Percentiles rank a stretch among this genome's conserved stretches.
Evolutionary conservation across 1,140 invertebrate species (phyloP).

Genomic region (Zaprionus camerounensis): DNA sequence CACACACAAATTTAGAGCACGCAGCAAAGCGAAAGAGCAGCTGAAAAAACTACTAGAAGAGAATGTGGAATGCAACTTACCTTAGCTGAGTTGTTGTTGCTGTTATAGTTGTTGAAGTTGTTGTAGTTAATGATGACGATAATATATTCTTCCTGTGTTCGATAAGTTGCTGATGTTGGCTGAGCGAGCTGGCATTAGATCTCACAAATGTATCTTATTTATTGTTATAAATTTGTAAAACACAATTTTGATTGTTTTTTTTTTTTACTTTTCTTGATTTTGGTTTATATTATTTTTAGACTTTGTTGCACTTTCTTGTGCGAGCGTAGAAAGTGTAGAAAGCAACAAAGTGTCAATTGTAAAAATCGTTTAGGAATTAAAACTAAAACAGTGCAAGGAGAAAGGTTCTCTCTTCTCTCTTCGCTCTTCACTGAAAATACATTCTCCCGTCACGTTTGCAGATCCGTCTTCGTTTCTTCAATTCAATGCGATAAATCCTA

Average conservation of each 20-base stretch:
- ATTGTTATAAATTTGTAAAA: slow-evolving; percentile 50
- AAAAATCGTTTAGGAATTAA: slow-evolving; percentile 17
- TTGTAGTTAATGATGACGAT: slow-evolving; percentile 19
- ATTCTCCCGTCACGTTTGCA: slow-evolving; percentile 22
- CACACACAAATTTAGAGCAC: slow-evolving; percentile 39
- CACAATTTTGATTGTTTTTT: slow-evolving; percentile 25
- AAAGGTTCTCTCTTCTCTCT: slow-evolving; percentile 2
- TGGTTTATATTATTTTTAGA: neutral
- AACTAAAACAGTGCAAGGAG: neutral
- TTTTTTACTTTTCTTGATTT: too few relatives aligned
- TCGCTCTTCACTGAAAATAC: slow-evolving; percentile 23
- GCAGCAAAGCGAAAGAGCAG: slow-evolving; percentile 5
- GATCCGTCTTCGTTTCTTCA: slow-evolving; percentile 18
- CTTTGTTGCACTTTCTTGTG: slow-evolving; percentile 43
- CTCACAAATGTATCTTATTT: slow-evolving; percentile 21
- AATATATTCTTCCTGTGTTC: slow-evolving; percentile 5
- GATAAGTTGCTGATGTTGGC: slow-evolving; percentile 1
- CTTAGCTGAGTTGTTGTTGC: slow-evolving; percentile 18
- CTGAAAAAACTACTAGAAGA: slow-evolving; percentile 24
- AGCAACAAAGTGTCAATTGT: slow-evolving; percentile 49
- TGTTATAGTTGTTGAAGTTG: slow-evolving; percentile 16
- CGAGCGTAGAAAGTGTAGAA: slow-evolving; percentile 41
- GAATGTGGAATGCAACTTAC: slow-evolving; percentile 44
- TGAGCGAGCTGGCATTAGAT: too few relatives aligned
- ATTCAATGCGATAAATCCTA: neutral